These are phyloP conservation scores for Trematocara marginatum DNA, from an alignment of 2,113 vertebrate species.

Conservation along the genomic window DNA sequence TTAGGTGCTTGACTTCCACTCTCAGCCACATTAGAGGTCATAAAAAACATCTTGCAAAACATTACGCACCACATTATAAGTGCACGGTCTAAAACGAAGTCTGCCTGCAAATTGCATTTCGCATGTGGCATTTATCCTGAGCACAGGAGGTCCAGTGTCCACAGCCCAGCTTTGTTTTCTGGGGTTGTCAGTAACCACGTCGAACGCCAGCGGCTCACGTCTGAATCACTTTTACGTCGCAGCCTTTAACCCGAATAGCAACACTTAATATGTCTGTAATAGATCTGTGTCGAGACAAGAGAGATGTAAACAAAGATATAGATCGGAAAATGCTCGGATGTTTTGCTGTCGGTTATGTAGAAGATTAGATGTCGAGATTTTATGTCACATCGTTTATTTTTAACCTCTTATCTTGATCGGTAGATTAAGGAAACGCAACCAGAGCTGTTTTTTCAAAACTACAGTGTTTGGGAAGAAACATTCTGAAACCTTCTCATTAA, in stretches of 20 bases:
- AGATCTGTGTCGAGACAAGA: not conserved
- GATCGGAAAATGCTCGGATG: not conserved
- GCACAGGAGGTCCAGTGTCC: not conserved
- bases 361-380: not conserved
- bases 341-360: not conserved
- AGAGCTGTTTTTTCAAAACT: not conserved
- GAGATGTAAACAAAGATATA: not conserved
- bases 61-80: not conserved
- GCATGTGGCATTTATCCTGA: not conserved
- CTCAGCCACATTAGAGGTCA: slow-evolving; percentile 38
- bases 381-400: not conserved
- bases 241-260: not conserved
- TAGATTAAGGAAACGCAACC: not conserved
- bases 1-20: slow-evolving; percentile 29
- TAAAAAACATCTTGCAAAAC: slow-evolving; percentile 9
- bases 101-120: not conserved
- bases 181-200: slow-evolving; percentile 5
- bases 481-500: slow-evolving; percentile 46
- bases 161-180: not conserved
- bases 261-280: not conserved
- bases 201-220: not conserved
- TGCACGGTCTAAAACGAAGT: not conserved
- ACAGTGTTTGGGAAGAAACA: not conserved
- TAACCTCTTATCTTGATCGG: not conserved
- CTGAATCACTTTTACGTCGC: not conserved